Conservation (phyloP, 2,888 invertebrate genomes). For the Busseola fusca region DNA sequence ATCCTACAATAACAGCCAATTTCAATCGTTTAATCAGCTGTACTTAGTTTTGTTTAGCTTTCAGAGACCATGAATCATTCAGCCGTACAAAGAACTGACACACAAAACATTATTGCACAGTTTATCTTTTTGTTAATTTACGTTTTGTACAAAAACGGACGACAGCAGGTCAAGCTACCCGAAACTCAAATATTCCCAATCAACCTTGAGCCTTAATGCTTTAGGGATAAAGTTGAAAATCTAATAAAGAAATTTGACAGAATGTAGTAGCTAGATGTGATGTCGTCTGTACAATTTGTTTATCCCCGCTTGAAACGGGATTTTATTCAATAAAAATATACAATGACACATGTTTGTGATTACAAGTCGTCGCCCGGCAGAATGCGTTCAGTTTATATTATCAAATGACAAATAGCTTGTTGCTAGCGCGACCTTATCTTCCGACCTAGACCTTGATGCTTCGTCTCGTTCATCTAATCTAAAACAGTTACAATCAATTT, state of each 20-base stretch:
- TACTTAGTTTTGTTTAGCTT: conserved; percentile 18
- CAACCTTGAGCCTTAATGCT: too few relatives aligned
- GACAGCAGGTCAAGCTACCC: too few relatives aligned
- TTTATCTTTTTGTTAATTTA: conserved; percentile 15
- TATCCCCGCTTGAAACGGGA: conserved; percentile 16
- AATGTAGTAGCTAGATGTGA: too few relatives aligned
- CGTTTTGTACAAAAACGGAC: background rate
- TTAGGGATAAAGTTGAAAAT: too few relatives aligned
- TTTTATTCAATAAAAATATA: conserved; percentile 34
- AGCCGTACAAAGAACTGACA: conserved; percentile 10
- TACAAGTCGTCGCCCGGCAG: conserved; percentile 19
- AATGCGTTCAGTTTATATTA: conserved; percentile 35
- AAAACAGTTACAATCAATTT: conserved; percentile 53
- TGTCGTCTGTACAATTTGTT: conserved; percentile 15
- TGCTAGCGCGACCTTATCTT: conserved; percentile 69
- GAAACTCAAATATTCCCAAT: too few relatives aligned
- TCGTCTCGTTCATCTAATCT: conserved; percentile 67
- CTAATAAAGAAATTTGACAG: too few relatives aligned
- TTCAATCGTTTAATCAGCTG: conserved; percentile 16
- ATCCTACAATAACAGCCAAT: conserved; percentile 14
- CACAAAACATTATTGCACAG: conserved; percentile 3
- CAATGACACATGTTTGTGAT: conserved; percentile 39
- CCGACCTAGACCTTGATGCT: conserved; percentile 75
- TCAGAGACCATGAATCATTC: conserved; percentile 42
- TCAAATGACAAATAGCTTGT: conserved; percentile 56